phyloP scores from a whole-genome alignment of 2,113 vertebrate genomes.

The Passerina amoena region DNA sequence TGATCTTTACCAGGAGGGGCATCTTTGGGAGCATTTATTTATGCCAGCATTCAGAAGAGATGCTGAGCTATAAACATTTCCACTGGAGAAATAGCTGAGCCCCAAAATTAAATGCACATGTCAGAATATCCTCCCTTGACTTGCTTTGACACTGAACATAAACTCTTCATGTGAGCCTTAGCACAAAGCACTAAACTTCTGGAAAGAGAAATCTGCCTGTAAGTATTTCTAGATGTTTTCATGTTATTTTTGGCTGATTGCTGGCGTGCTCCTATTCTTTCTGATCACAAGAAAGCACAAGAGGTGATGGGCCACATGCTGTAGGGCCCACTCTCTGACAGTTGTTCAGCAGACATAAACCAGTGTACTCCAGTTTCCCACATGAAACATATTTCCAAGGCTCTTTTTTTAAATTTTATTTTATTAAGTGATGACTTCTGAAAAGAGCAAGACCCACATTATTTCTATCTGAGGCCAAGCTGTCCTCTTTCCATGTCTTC shows the following conservation, averaged over 20 bases:
- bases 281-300: slow-evolving; percentile 43
- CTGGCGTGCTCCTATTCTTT: slow-evolving; percentile 37
- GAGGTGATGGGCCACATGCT: slow-evolving; percentile 65
- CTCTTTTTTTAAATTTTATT: not conserved
- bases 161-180: slow-evolving; percentile 34
- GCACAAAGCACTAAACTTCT: slow-evolving; percentile 45
- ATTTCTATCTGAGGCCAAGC: not conserved
- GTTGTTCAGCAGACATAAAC: slow-evolving; percentile 59
- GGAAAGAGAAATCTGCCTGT: slow-evolving; percentile 2
- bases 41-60: slow-evolving; percentile 26
- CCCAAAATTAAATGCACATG: slow-evolving; percentile 56
- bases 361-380: slow-evolving; percentile 48
- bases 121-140: slow-evolving; percentile 45
- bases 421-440: slow-evolving; percentile 42
- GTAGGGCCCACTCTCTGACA: slow-evolving; percentile 32
- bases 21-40: slow-evolving; percentile 14
- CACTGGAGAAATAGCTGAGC: slow-evolving; percentile 19
- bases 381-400: slow-evolving; percentile 27
- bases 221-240: slow-evolving; percentile 39
- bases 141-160: slow-evolving; percentile 58
- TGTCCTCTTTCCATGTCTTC: slow-evolving; percentile 28
- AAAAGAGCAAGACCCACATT: slow-evolving; percentile 13
- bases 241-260: slow-evolving; percentile 58
- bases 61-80: slow-evolving; percentile 40
- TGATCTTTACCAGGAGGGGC: not conserved